A percentile compares a stretch with the other conserved stretches of the same genome.
phyloP scores from a whole-genome alignment of 2,888 invertebrate genomes.

The Choristoneura rosaceana region DNA sequence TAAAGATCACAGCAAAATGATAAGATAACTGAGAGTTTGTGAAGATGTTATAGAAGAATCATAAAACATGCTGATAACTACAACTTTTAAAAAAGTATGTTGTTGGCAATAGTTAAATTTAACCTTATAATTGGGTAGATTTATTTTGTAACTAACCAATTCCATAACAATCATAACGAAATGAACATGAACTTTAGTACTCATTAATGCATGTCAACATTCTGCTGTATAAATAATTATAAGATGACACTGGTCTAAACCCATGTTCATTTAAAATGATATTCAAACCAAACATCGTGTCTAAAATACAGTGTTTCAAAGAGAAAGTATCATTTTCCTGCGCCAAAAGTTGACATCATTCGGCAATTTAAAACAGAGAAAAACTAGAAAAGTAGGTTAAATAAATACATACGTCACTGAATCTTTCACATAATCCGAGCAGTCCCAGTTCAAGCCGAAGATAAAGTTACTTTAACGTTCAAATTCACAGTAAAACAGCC shows the following conservation, averaged over 20 bases:
- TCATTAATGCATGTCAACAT: conserved; percentile 4
- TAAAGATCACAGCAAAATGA: too few species aligned
- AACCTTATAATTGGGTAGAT: too few species aligned
- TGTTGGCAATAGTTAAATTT: too few species aligned
- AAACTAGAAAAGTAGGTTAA: conserved; percentile 29
- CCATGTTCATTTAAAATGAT: background rate
- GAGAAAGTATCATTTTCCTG: conserved; percentile 43
- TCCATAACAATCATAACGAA: background rate
- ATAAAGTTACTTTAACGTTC: conserved; percentile 4
- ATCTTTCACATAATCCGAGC: conserved; percentile 33
- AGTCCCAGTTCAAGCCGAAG: conserved; percentile 7
- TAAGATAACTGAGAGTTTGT: too few species aligned
- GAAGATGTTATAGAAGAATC: too few species aligned
- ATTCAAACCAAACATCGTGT: background rate
- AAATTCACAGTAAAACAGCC: conserved; percentile 35
- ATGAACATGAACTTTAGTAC: conserved; percentile 1
- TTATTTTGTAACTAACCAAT: background rate
- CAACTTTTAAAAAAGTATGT: too few species aligned
- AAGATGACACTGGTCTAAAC: background rate
- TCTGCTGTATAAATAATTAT: background rate
- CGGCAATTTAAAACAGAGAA: conserved; percentile 50
- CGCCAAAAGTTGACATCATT: conserved; percentile 67
- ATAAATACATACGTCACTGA: conserved; percentile 26
- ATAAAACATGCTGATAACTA: too few species aligned
- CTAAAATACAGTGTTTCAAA: conserved; percentile 42